Evolutionary conservation across 2,113 vertebrate species (phyloP).

Genomic region (Myxocyprinus asiaticus): DNA sequence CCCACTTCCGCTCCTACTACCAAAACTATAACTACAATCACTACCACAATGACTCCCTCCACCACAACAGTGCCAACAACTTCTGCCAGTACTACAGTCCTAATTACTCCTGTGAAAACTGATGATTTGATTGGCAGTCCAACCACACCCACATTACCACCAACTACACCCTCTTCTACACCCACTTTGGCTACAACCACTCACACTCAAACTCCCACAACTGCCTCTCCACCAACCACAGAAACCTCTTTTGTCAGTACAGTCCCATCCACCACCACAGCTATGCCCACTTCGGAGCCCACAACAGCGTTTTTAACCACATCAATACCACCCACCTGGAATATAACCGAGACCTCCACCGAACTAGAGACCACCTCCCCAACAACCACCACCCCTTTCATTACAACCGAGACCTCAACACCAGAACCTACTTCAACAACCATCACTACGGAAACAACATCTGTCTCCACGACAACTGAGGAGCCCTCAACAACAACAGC

Average conservation of each 20-base stretch:
- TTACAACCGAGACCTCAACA: conserved; percentile 32
- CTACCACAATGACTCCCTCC: conserved; percentile 28
- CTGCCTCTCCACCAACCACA: conserved; percentile 36
- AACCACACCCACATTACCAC: conserved; percentile 22
- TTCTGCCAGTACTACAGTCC: conserved; percentile 30
- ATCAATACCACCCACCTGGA: conserved; percentile 44
- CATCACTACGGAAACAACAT: conserved; percentile 41
- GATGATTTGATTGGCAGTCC: conserved; percentile 9
- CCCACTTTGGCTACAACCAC: background rate
- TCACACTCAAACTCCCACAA: conserved; percentile 11
- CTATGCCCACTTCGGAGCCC: conserved; percentile 27
- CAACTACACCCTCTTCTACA: no score
- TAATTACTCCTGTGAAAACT: conserved; percentile 23
- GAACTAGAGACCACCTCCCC: conserved; percentile 12
- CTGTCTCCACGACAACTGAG: conserved; percentile 11
- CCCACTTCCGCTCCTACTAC: conserved; percentile 51
- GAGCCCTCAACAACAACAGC: conserved; percentile 31
- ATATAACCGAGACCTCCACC: conserved; percentile 8
- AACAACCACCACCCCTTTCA: background rate
- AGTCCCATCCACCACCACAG: conserved; percentile 43
- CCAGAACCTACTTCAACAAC: conserved; percentile 12
- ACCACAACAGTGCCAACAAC: conserved; percentile 43
- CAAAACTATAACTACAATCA: no score
- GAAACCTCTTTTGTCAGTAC: conserved; percentile 42
- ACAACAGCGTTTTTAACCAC: conserved; percentile 32